Evolutionary conservation across 1,140 invertebrate genomes (phyloP).

Genomic region (Sarcophaga bullata): DNA sequence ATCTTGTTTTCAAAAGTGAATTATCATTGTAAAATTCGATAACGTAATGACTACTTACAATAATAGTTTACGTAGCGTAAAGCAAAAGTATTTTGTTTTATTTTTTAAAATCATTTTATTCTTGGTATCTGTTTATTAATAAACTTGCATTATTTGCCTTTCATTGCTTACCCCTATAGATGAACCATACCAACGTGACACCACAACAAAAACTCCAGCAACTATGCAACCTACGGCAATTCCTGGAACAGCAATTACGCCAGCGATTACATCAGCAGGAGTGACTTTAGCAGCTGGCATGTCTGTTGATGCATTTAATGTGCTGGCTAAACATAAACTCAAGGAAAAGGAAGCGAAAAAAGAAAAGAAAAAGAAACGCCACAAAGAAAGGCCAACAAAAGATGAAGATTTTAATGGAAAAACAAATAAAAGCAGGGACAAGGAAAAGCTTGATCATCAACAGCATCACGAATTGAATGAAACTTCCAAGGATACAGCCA

Average conservation of each 20-base stretch:
- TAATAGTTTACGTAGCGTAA: too few relatives aligned
- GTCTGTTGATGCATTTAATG: slow-evolving; percentile 2
- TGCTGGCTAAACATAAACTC: slow-evolving; percentile 30
- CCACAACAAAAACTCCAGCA: background rate
- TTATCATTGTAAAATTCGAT: too few relatives aligned
- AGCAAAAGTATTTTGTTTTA: too few relatives aligned
- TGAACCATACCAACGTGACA: slow-evolving; percentile 42
- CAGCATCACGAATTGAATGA: background rate
- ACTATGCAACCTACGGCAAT: background rate
- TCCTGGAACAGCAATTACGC: background rate
- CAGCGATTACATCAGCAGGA: slow-evolving; percentile 26
- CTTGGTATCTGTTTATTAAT: too few relatives aligned
- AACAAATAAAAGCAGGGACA: background rate
- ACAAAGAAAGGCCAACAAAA: background rate
- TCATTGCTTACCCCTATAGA: slow-evolving; percentile 37
- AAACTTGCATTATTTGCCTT: background rate
- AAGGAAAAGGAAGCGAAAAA: slow-evolving; percentile 35
- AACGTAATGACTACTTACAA: too few relatives aligned
- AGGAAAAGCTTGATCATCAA: slow-evolving; percentile 6
- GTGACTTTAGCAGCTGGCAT: background rate
- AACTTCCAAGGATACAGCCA: background rate
- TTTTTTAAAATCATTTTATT: too few relatives aligned
- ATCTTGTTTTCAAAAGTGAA: too few relatives aligned
- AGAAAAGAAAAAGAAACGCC: slow-evolving; percentile 26
- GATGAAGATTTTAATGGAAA: background rate